Percentiles rank a stretch among this genome's conserved stretches.
phyloP scores from a whole-genome alignment of 2,888 invertebrate species.

The Tipula vernalis region DNA sequence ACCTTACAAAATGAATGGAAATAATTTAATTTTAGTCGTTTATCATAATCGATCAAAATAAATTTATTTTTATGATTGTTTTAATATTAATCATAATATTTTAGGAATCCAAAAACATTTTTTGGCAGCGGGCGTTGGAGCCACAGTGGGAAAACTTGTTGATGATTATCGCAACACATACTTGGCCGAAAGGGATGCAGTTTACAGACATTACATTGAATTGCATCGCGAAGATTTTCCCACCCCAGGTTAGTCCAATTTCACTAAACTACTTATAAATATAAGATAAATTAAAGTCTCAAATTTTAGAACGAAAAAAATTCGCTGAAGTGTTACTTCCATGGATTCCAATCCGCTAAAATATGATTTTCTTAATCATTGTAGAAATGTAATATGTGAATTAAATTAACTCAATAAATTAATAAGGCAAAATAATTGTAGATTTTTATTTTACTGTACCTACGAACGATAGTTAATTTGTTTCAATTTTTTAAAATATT shows the following conservation, averaged over 20 bases:
- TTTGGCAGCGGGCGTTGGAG: constrained; percentile 27
- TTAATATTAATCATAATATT: neutral
- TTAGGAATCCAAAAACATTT: constrained; percentile 43
- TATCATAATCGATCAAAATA: neutral
- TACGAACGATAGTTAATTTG: no score
- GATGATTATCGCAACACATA: constrained; percentile 42
- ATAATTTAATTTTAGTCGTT: neutral
- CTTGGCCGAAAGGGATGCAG: constrained; percentile 59
- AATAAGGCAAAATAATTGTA: neutral
- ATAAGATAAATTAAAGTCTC: constrained; percentile 15
- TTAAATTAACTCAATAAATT: neutral
- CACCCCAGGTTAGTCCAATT: constrained; percentile 38
- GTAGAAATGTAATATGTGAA: neutral
- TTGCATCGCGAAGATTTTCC: constrained; percentile 67
- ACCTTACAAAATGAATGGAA: constrained; percentile 11
- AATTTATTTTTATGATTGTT: neutral
- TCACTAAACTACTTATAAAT: neutral
- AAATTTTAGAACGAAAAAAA: constrained; percentile 46
- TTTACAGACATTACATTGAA: constrained; percentile 55
- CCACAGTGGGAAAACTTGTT: constrained; percentile 29
- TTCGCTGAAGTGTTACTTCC: constrained; percentile 46
- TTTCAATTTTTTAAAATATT: neutral
- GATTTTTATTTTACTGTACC: neutral
- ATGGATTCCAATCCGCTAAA: constrained; percentile 51
- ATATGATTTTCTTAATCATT: neutral